Conservation (phyloP, 2,797 vertebrate genomes). For the Pagetopsis macropterus region DNA sequence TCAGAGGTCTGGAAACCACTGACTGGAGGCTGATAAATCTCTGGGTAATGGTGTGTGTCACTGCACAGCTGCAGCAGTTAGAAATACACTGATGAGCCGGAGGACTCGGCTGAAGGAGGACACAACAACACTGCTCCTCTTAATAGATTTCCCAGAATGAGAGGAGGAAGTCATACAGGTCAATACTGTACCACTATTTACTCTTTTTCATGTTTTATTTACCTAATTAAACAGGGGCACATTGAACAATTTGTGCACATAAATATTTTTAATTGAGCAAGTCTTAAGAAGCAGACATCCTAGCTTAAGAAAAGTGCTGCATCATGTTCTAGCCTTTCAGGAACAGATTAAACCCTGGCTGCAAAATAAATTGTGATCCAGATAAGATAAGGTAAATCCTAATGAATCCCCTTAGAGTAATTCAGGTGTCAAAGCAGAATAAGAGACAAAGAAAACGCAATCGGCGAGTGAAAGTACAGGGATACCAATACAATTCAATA, state of each 20-base stretch:
- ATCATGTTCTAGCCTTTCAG: not conserved
- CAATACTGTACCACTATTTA: not conserved
- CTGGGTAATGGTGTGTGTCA: slow-evolving; percentile 11
- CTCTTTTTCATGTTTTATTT: not conserved
- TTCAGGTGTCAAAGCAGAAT: too few species aligned
- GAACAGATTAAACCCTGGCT: not conserved
- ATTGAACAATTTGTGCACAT: not conserved
- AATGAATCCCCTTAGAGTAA: too few species aligned
- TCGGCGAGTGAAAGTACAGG: too few species aligned
- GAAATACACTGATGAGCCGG: slow-evolving; percentile 10
- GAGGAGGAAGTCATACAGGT: not conserved
- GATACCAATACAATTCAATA: too few species aligned
- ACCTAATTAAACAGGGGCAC: too few species aligned
- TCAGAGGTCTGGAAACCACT: slow-evolving; percentile 13
- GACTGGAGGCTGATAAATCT: slow-evolving; percentile 14
- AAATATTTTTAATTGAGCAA: not conserved
- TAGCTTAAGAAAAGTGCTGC: not conserved
- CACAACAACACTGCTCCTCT: not conserved
- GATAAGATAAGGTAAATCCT: too few species aligned
- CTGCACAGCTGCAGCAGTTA: not conserved
- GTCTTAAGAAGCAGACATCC: not conserved
- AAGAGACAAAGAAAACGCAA: too few species aligned
- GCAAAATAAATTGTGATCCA: not conserved
- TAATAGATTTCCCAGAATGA: not conserved
- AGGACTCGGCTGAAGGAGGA: not conserved